Base-by-base conservation (phyloP, 2,888 invertebrate species). In the Listrodromus nycthemerus region DNA sequence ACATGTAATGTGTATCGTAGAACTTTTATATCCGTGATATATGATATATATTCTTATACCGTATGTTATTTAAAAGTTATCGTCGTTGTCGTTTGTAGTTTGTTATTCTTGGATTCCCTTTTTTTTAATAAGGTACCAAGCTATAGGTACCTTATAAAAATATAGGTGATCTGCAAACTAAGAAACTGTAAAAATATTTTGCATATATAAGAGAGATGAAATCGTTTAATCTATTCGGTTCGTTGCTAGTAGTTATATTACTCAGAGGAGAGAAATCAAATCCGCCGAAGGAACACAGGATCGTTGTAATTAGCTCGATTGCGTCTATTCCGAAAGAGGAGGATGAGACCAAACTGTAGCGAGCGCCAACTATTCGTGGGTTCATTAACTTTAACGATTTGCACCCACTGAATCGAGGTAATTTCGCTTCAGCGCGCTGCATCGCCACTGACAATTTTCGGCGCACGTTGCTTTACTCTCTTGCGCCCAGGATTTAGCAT, bases 321-420 rank as follows among this genome's bases (percentile, higher is more conserved):
- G 74, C 50, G 41, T 70, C 48, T 74, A 55, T 74, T 78, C 21
- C n/a, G 71, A 19, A n/a, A 24, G 70, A 73, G 79, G 21, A 27
- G 30, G 30, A 27, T 24, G 27, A 58, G 45, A 80, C 58, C 24
- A 37, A 67, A 80, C 66, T 67, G 58, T 74, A 66, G 48, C 33
- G 48, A 37, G 52, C 52, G 63, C 37, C 75, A 75, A 70, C 75
- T 69, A 75, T 81, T 76, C 77, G 77, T 71, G 86, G 81, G 70
- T 86, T 87, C 85, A 87, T 87, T 55, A 87, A 78, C 86, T 83
- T 80, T 58, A 78, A 83, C 83, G 82, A 86, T 74, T 80, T 85
- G 81, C 78, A 75, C 83, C 85, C 81, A 66, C 70, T 79, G 82
- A 85, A 77, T 74, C 82, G 78, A 70, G 80, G 75, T 78, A 67